Conservation (phyloP, 2,888 invertebrate genomes). For the Netelia virgata region DNA sequence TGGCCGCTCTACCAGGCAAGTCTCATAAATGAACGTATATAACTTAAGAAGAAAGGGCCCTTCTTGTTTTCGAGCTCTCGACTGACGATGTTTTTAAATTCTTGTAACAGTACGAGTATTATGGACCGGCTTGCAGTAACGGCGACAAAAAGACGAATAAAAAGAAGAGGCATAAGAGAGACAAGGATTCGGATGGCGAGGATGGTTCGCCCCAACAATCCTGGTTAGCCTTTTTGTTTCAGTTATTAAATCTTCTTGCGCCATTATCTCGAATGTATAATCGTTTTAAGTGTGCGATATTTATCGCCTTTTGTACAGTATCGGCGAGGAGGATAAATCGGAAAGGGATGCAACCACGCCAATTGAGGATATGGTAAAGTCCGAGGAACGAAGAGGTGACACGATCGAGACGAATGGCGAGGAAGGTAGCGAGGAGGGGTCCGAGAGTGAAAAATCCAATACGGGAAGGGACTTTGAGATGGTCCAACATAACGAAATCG, state of each 20-base stretch:
- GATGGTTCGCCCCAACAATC: conserved; percentile 86
- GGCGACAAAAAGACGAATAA: conserved; percentile 87
- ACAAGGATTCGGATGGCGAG: conserved; percentile 93
- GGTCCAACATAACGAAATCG: conserved; percentile 87
- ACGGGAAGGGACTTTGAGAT: conserved; percentile 96
- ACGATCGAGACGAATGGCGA: conserved; percentile 75
- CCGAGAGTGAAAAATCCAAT: conserved; percentile 93
- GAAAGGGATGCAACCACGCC: conserved; percentile 46
- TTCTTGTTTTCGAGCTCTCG: background rate
- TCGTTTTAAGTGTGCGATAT: conserved; percentile 55
- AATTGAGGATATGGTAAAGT: conserved; percentile 45
- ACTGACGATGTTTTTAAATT: background rate
- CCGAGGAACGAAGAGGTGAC: conserved; percentile 59
- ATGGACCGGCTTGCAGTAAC: conserved; percentile 86
- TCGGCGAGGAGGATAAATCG: conserved; percentile 73
- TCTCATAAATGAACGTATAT: conserved; percentile 9
- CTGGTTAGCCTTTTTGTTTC: conserved; percentile 68
- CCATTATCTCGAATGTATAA: background rate
- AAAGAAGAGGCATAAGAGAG: conserved; percentile 91
- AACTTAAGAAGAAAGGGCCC: background rate
- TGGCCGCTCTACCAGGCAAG: conserved; percentile 97
- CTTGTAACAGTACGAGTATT: conserved; percentile 91
- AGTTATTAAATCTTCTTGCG: no score
- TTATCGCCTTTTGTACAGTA: conserved; percentile 30
- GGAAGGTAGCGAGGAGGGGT: conserved; percentile 85